Evolutionary conservation across 1,140 invertebrate genomes (phyloP), one percentile per base, ranked within the genome.

Genomic region (Caenorhabditis tropicalis): DNA sequence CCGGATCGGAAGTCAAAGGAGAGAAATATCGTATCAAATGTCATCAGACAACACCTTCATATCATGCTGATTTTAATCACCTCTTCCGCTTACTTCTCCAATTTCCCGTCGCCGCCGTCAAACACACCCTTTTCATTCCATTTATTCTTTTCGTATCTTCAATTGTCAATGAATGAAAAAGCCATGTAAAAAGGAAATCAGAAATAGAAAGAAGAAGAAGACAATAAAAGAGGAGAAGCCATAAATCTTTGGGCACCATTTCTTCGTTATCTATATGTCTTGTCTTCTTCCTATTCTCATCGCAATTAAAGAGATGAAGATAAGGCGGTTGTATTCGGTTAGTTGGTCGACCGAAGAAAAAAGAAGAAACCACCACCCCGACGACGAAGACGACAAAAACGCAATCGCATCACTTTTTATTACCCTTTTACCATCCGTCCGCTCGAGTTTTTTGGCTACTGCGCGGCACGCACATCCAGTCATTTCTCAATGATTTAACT

Each of bases 381-480:
- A 46, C 10, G 10, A 46, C 19, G 0, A 21, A n/a, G n/a, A 51
- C 2, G 19, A 74, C 39, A 43, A 43, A 43, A 43, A 43, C 65
- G 36, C 65, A 74, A 74, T 74, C 65, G 36, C 65, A 74, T 74
- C 65, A 74, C 65, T 43, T 74, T 74, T 74, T 74, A 74, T 74
- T 27, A 74, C 36, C 36, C 33, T 74, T 74, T 43, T 74, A 74
- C 36, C 65, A 29, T 15, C 9, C 31, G 2, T 31, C 49, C 5
- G 6, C 53, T 56, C 65, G 6, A 36, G 24, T 43, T 43, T 43
- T 43, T 65, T 16, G 0, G 21, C 10, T 33, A 10, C 12, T 46
- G 65, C 36, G 65, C 29, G 12, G 29, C 21, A 10, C n/a, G 19
- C 36, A 46, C 31, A 29, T 24, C 10, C 56, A 51, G 15, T 36